Evolutionary conservation across 2,113 vertebrate species (phyloP).

Genomic region (Megaceryle torquata): DNA sequence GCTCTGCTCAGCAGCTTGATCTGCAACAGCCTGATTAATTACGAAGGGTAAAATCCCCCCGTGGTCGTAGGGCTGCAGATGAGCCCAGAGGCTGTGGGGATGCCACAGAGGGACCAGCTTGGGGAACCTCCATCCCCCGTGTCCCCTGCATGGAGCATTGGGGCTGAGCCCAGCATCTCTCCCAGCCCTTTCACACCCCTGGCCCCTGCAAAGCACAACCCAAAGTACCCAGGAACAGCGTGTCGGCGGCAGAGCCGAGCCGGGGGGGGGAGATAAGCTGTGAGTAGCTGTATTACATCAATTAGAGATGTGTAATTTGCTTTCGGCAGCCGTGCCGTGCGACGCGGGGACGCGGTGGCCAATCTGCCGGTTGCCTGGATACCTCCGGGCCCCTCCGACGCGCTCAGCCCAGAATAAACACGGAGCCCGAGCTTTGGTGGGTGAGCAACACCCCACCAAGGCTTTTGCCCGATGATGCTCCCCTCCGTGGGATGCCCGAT

Average conservation of each 20-base stretch:
- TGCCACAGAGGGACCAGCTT: not conserved
- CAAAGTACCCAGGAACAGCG: not conserved
- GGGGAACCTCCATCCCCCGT: not conserved
- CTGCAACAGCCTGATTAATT: not conserved
- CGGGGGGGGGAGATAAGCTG: not conserved
- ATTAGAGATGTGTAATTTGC: conserved; percentile 34
- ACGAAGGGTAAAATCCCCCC: not conserved
- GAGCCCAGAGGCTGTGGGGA: not conserved
- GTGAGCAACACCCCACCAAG: not conserved
- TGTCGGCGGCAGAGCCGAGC: not conserved
- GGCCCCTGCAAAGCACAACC: not conserved
- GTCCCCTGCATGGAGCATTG: rapidly evolving
- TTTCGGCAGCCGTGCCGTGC: not conserved
- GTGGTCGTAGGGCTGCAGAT: not conserved
- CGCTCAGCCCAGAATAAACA: not conserved
- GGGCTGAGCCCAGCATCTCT: not conserved
- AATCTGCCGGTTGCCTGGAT: conserved; percentile 51
- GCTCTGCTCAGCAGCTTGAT: not conserved
- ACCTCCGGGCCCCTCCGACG: not conserved
- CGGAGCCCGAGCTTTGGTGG: not conserved
- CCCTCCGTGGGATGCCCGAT: rapidly evolving
- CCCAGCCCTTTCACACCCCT: not conserved
- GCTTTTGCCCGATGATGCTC: not conserved
- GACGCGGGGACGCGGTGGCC: not conserved
- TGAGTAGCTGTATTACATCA: conserved; percentile 15